A percentile compares a stretch with the other conserved stretches of the same genome.
phyloP scores from a whole-genome alignment of 2,888 invertebrate genomes.

The Epinotia demarniana region DNA sequence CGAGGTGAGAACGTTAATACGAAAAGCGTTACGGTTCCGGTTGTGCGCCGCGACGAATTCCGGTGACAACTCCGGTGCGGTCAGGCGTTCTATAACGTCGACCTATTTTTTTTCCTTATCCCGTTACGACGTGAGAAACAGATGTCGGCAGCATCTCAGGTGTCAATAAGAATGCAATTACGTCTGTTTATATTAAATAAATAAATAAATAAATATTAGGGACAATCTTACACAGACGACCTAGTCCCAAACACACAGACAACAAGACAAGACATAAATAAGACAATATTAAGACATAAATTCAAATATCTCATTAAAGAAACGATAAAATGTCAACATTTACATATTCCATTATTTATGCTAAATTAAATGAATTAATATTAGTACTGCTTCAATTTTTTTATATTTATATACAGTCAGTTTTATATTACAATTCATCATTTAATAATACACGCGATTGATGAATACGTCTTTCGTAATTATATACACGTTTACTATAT shows the following conservation, averaged over 20 bases:
- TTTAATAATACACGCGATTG: not conserved
- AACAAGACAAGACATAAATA: too few species aligned
- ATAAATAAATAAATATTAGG: too few species aligned
- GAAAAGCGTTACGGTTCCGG: constrained; percentile 47
- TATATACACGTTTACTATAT: constrained; percentile 54
- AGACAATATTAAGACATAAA: constrained; percentile 3
- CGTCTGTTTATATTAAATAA: not conserved
- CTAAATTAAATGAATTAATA: constrained; percentile 11
- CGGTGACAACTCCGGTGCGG: constrained; percentile 47
- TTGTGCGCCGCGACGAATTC: constrained; percentile 46
- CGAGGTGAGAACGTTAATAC: constrained; percentile 41
- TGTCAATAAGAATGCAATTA: constrained; percentile 27
- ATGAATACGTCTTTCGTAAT: not conserved
- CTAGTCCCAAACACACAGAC: too few species aligned
- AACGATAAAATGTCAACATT: constrained; percentile 17
- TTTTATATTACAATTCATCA: not conserved
- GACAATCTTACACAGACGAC: too few species aligned
- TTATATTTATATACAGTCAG: not conserved
- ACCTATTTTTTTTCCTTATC: constrained; percentile 38
- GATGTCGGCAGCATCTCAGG: constrained; percentile 23
- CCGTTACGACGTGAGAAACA: constrained; percentile 45
- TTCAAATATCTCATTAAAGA: constrained; percentile 15
- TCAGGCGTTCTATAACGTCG: constrained; percentile 43
- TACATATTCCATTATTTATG: constrained; percentile 23
- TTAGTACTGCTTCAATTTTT: not conserved